Percentiles rank a stretch among this genome's conserved stretches.
Evolutionary conservation across 2,888 invertebrate species (phyloP).

Genomic region (Syritta pipiens): DNA sequence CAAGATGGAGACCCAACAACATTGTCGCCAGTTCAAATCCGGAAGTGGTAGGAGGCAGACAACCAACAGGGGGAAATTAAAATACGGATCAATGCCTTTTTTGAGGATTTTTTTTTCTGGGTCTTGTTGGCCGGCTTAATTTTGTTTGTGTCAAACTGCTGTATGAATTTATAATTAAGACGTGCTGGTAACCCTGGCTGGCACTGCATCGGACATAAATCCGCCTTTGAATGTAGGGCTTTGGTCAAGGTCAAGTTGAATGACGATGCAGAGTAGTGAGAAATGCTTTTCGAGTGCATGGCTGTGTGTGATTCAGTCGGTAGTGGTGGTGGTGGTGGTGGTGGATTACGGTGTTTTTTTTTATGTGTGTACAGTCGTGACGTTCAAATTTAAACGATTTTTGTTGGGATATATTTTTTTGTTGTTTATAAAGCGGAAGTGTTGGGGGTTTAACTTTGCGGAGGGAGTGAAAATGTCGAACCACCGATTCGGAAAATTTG

Average conservation of each 20-base stretch:
- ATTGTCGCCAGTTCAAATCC: not conserved
- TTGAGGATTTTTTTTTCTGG: not conserved
- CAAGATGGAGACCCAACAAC: constrained; percentile 17
- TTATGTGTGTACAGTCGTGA: not conserved
- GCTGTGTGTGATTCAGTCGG: not conserved
- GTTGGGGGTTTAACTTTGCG: too few relatives aligned
- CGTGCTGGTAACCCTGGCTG: not conserved
- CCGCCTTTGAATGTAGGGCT: constrained; percentile 40
- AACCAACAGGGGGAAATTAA: constrained; percentile 15
- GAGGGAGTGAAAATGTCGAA: too few relatives aligned
- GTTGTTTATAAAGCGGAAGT: too few relatives aligned
- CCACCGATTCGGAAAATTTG: too few relatives aligned
- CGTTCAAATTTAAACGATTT: constrained; percentile 5
- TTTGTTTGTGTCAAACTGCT: not conserved
- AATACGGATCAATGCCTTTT: constrained; percentile 32
- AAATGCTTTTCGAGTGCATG: constrained; percentile 12
- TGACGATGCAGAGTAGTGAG: constrained; percentile 28
- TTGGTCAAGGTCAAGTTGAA: constrained; percentile 65
- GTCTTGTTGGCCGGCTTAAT: not conserved
- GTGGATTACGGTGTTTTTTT: too few relatives aligned
- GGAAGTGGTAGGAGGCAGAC: constrained; percentile 6
- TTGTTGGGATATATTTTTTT: too few relatives aligned
- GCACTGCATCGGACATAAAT: not conserved
- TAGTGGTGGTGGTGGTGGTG: too few relatives aligned
- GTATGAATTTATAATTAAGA: too few relatives aligned